phyloP scores from a whole-genome alignment of 1,140 invertebrate genomes.

The Neodiprion pinetum region DNA sequence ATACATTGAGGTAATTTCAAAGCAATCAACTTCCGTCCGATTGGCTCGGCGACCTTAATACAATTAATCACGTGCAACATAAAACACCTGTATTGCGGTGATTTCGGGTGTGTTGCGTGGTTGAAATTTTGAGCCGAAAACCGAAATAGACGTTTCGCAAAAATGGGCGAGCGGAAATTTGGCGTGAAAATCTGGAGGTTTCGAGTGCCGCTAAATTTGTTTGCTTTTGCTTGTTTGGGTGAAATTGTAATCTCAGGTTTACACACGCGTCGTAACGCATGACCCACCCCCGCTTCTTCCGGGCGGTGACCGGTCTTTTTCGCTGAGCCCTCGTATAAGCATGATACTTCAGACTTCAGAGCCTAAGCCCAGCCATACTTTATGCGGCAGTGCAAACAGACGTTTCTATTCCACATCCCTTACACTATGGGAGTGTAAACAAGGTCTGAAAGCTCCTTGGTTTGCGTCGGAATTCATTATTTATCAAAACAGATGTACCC shows the following conservation, averaged over 20 bases:
- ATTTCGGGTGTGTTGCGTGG: too few relatives aligned
- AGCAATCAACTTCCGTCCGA: not conserved
- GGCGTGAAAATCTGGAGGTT: too few relatives aligned
- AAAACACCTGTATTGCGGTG: too few relatives aligned
- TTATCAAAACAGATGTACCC: not conserved
- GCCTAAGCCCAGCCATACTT: not conserved
- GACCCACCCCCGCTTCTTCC: not conserved
- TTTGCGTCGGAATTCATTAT: slow-evolving; percentile 9
- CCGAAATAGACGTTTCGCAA: too few relatives aligned
- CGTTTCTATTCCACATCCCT: slow-evolving; percentile 8
- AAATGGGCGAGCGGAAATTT: too few relatives aligned
- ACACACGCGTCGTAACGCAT: not conserved
- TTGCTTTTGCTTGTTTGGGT: not conserved
- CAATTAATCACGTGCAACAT: too few relatives aligned
- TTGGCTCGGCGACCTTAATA: too few relatives aligned
- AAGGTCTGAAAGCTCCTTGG: not conserved
- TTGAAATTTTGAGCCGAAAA: too few relatives aligned
- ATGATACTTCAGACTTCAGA: not conserved
- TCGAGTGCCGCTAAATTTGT: not conserved
- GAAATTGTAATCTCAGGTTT: not conserved
- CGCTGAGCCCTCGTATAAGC: slow-evolving; percentile 3
- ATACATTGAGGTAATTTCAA: not conserved
- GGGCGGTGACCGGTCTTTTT: not conserved
- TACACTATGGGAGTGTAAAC: not conserved
- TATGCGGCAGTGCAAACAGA: slow-evolving; percentile 8